Conservation (phyloP, 2,888 invertebrate species). For the Netelia fuscicornis region DNA sequence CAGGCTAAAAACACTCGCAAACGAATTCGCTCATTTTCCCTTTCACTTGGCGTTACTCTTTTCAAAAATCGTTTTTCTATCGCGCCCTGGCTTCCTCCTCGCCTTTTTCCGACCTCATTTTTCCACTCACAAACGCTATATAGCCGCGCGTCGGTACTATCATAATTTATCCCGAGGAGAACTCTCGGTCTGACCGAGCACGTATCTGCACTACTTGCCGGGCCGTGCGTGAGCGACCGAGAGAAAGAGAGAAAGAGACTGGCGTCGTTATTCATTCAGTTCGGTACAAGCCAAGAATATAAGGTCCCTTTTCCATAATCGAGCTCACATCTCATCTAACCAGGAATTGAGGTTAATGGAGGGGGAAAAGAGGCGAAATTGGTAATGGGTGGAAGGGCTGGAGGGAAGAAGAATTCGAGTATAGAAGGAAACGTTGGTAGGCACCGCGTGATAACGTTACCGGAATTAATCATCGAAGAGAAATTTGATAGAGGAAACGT, state of each 20-base stretch:
- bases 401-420: not conserved
- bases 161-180: constrained; percentile 48
- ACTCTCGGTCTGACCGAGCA: constrained; percentile 56
- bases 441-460: constrained; percentile 35
- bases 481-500: constrained; percentile 20
- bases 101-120: constrained; percentile 12
- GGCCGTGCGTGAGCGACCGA: not conserved
- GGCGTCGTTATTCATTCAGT: constrained; percentile 55
- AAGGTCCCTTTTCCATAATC: constrained; percentile 32
- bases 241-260: constrained; percentile 24
- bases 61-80: constrained; percentile 15
- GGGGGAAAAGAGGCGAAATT: constrained; percentile 19
- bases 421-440: not conserved
- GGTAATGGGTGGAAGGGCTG: not conserved
- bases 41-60: constrained; percentile 11
- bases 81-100: constrained; percentile 16
- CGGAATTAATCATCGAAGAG: constrained; percentile 43
- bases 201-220: constrained; percentile 46
- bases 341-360: constrained; percentile 19
- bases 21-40: not conserved
- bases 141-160: constrained; percentile 2
- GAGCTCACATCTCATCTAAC: constrained; percentile 21
- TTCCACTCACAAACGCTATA: constrained; percentile 8
- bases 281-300: constrained; percentile 28
- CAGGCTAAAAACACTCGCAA: not conserved